These are phyloP conservation scores for Sinella curviseta DNA, from an alignment of 1,140 invertebrate species.

Conservation along the genomic window DNA sequence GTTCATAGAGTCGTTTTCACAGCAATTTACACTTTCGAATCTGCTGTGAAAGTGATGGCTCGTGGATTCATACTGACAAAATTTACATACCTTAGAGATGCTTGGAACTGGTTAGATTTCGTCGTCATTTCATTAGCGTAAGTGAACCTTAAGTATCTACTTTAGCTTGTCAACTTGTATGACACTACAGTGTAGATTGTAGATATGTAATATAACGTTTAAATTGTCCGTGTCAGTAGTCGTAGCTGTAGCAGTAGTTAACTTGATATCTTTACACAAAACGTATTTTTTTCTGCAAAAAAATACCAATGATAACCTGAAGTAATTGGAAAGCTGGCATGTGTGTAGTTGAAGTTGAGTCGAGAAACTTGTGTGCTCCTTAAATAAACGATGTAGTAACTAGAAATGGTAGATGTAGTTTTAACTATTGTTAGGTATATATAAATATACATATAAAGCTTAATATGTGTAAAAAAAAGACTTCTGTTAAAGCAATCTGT, in stretches of 20 bases:
- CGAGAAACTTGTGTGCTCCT: background rate
- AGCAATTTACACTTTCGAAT: constrained; percentile 99
- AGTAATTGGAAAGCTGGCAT: background rate
- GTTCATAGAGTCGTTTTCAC: constrained; percentile 92
- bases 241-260: background rate
- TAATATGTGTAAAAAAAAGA: background rate
- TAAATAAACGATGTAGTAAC: background rate
- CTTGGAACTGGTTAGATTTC: constrained; percentile 99
- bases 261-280: background rate
- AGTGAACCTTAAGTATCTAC: constrained; percentile 69
- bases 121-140: constrained; percentile 99
- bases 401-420: too few species aligned
- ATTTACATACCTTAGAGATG: constrained; percentile 99
- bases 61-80: constrained; percentile 97
- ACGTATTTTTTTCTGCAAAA: background rate
- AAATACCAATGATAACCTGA: background rate
- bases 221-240: background rate
- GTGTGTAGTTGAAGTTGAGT: background rate
- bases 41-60: constrained; percentile 96
- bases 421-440: too few species aligned
- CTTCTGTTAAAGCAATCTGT: too few species aligned
- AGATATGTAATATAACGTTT: background rate
- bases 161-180: too few species aligned
- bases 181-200: too few species aligned
- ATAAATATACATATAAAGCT: background rate